Conservation (phyloP, 2,888 invertebrate species). For the Stenodera caucasica region DNA sequence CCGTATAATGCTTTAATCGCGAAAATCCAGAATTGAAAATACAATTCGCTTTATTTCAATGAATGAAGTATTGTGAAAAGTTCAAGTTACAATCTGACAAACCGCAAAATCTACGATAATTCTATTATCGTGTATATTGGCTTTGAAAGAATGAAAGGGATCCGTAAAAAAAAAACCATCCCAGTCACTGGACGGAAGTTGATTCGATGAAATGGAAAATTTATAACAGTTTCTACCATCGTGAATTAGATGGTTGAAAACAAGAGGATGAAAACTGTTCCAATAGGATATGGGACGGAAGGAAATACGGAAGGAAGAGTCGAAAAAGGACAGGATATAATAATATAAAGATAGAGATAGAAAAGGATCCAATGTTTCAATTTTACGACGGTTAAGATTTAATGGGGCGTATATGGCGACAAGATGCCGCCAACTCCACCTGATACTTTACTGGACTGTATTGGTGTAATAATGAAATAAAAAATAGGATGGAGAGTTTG, state of each 20-base stretch:
- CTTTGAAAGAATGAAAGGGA: not conserved
- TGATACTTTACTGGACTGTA: not conserved
- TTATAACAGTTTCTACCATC: not conserved
- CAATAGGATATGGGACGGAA: not conserved
- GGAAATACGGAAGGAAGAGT: not conserved
- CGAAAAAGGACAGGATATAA: not conserved
- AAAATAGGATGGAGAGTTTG: not conserved
- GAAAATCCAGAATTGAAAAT: too few relatives aligned
- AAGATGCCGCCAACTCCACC: slow-evolving; percentile 2
- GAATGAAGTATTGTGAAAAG: too few relatives aligned
- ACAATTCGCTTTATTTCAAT: too few relatives aligned
- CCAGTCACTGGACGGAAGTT: not conserved
- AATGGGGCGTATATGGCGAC: slow-evolving; percentile 5
- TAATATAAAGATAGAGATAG: not conserved
- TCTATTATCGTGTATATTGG: not conserved
- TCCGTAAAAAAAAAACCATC: not conserved
- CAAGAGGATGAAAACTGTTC: not conserved
- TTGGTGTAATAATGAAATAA: not conserved
- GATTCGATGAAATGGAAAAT: slow-evolving; percentile 7
- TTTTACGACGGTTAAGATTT: slow-evolving; percentile 8
- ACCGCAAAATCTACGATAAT: too few relatives aligned
- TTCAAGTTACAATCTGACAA: too few relatives aligned
- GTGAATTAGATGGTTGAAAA: slow-evolving; percentile 3
- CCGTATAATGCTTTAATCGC: not conserved
- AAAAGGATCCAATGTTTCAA: not conserved